Evolutionary conservation across 1,140 invertebrate genomes (phyloP).

Genomic region (Diorhabda sublineata): DNA sequence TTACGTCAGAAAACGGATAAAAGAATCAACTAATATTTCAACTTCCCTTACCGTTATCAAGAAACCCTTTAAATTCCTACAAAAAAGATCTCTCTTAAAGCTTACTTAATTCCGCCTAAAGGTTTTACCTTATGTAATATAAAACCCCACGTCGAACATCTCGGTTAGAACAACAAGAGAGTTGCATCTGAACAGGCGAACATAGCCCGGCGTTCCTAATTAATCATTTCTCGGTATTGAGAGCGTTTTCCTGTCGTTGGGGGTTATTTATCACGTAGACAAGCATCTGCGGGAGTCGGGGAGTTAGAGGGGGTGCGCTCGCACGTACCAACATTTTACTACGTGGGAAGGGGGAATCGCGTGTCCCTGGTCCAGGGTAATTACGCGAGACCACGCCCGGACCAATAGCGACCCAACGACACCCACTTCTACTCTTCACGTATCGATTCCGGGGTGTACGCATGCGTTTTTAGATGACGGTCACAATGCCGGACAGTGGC

Average conservation of each 20-base stretch:
- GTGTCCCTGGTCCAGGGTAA: slow-evolving; percentile 42
- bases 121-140: background rate
- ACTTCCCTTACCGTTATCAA: too few relatives aligned
- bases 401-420: slow-evolving; percentile 33
- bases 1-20: too few relatives aligned
- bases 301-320: slow-evolving; percentile 15
- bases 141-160: slow-evolving; percentile 1
- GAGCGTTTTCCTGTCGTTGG: slow-evolving; percentile 45
- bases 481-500: background rate
- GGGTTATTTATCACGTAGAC: slow-evolving; percentile 33
- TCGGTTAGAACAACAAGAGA: slow-evolving; percentile 14
- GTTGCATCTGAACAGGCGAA: slow-evolving; percentile 10
- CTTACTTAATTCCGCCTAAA: background rate
- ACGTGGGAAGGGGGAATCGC: slow-evolving; percentile 19
- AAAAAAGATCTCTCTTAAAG: too few relatives aligned
- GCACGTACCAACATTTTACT: slow-evolving; percentile 10
- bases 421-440: background rate
- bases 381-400: slow-evolving; percentile 42
- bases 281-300: slow-evolving; percentile 11
- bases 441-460: background rate
- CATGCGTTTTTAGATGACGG: background rate
- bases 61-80: too few relatives aligned
- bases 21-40: too few relatives aligned
- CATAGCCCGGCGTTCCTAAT: slow-evolving; percentile 33
- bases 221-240: slow-evolving; percentile 46